These are phyloP conservation scores for Ceuthmochares aereus DNA, from an alignment of 2,113 vertebrate genomes.

Conservation along the genomic window DNA sequence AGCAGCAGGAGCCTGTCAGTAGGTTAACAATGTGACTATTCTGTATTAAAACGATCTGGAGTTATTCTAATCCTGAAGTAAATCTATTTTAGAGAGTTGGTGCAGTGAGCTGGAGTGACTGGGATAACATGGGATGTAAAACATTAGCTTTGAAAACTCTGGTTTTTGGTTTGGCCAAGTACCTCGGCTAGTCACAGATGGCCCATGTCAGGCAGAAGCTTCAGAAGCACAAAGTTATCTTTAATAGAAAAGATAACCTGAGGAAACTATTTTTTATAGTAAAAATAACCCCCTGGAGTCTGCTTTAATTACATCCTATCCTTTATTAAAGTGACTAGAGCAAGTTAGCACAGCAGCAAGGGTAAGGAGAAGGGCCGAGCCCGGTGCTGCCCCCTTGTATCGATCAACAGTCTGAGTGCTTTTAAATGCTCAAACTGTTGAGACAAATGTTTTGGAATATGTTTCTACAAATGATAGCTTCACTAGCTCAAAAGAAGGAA, in stretches of 20 bases:
- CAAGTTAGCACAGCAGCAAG: background rate
- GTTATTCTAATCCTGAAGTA: no score
- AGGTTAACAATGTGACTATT: background rate
- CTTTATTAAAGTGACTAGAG: background rate
- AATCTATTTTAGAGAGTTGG: background rate
- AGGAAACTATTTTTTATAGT: background rate
- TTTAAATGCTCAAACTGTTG: conserved; percentile 64
- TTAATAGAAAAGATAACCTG: background rate
- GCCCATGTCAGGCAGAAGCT: background rate
- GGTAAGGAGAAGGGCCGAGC: background rate
- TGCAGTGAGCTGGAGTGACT: background rate
- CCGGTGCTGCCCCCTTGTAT: background rate
- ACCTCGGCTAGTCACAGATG: background rate
- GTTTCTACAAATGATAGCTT: conserved; percentile 39
- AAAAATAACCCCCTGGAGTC: background rate
- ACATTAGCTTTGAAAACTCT: background rate
- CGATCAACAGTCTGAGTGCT: conserved; percentile 26
- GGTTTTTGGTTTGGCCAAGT: background rate
- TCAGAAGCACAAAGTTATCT: background rate
- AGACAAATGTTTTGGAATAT: conserved; percentile 43
- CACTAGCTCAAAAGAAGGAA: conserved; percentile 75
- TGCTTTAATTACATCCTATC: background rate
- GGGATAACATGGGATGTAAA: background rate
- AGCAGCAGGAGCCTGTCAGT: background rate
- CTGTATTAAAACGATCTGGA: no score